Conservation (phyloP, 1,140 invertebrate genomes). For the Zaprionus inermis region DNA sequence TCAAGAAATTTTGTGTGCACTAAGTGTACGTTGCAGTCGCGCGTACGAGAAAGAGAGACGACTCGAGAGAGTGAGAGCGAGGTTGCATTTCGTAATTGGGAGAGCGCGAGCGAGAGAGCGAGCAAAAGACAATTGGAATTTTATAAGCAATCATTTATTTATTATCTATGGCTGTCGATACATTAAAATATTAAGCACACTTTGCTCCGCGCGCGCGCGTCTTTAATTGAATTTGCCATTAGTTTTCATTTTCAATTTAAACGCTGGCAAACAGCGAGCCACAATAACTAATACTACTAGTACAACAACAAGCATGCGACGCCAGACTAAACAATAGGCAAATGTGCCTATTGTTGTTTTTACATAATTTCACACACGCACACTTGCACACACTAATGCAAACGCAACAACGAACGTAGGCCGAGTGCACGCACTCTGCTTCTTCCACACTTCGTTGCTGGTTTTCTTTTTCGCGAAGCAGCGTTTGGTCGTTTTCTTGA, state of each 20-base stretch:
- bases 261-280: slow-evolving; percentile 13
- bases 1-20: slow-evolving; percentile 60
- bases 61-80: slow-evolving; percentile 12
- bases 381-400: slow-evolving; percentile 15
- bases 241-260: slow-evolving; percentile 40
- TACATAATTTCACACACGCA: slow-evolving; percentile 73
- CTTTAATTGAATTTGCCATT: slow-evolving; percentile 42
- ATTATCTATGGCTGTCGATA: slow-evolving; percentile 42
- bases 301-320: slow-evolving; percentile 25
- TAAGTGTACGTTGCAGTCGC: slow-evolving; percentile 50
- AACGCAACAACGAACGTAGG: slow-evolving; percentile 36
- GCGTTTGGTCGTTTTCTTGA: slow-evolving; percentile 27
- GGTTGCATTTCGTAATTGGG: slow-evolving; percentile 51
- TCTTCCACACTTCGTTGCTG: slow-evolving; percentile 40
- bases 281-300: slow-evolving; percentile 7
- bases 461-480: slow-evolving; percentile 29
- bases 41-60: slow-evolving; percentile 10
- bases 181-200: slow-evolving; percentile 35
- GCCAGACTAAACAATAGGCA: slow-evolving; percentile 43
- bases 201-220: slow-evolving; percentile 8
- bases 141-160: slow-evolving; percentile 50
- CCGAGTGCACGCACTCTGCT: slow-evolving; percentile 67
- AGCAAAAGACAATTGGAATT: slow-evolving; percentile 68
- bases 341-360: slow-evolving; percentile 62
- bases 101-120: slow-evolving; percentile 36